Percentiles rank a stretch among this genome's conserved stretches.
Evolutionary conservation across 1,140 invertebrate genomes (phyloP).

Genomic region (Colletes gigas): DNA sequence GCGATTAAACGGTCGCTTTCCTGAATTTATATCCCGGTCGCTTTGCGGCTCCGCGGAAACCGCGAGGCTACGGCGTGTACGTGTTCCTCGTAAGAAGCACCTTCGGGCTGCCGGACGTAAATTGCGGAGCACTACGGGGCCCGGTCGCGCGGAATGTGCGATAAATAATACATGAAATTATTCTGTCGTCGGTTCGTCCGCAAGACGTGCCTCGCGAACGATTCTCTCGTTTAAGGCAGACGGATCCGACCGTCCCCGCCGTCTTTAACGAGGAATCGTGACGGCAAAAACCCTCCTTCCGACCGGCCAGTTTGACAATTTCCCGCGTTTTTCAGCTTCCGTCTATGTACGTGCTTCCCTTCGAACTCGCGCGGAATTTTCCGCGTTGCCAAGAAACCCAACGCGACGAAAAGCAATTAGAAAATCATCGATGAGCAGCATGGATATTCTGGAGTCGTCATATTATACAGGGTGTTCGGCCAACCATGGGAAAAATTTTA

Average conservation of each 20-base stretch:
- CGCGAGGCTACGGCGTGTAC: not conserved
- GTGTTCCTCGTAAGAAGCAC: not conserved
- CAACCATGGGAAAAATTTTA: too few relatives aligned
- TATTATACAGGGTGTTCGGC: too few relatives aligned
- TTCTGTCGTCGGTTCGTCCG: slow-evolving; percentile 44
- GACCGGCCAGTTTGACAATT: slow-evolving; percentile 1
- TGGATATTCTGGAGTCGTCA: too few relatives aligned
- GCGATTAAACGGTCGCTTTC: not conserved
- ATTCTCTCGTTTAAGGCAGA: slow-evolving; percentile 29
- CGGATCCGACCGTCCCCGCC: slow-evolving; percentile 19
- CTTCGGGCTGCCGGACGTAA: not conserved
- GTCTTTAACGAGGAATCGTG: slow-evolving; percentile 32
- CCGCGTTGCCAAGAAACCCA: too few relatives aligned
- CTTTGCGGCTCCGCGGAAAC: not conserved
- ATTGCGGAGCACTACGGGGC: slow-evolving; percentile 29
- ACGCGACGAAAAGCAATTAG: too few relatives aligned
- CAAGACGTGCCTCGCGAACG: slow-evolving; percentile 28
- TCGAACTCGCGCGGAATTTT: too few relatives aligned
- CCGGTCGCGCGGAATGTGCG: slow-evolving; percentile 40
- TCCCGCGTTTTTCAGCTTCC: slow-evolving; percentile 2
- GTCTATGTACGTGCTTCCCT: too few relatives aligned
- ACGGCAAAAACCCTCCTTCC: not conserved
- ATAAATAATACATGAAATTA: slow-evolving; percentile 74
- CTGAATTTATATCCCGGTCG: not conserved
- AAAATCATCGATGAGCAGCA: too few relatives aligned